Base-by-base conservation (phyloP, 2,113 vertebrate genomes). In the Danionella cerebrum region DNA sequence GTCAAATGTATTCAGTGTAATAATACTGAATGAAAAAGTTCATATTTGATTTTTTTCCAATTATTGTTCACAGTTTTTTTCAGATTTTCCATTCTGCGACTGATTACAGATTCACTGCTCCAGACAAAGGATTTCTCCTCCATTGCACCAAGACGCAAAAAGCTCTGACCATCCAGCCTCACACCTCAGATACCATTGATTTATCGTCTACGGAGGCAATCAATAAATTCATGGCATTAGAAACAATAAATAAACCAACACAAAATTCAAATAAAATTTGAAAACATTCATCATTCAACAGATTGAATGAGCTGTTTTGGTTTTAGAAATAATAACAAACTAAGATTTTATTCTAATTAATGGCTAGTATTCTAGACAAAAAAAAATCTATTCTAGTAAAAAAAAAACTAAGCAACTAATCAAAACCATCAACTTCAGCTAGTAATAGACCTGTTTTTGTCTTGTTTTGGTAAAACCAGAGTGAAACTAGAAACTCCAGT, bases 41-140 rank as follows among this genome's bases (percentile, higher is more conserved):
- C n/a, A n/a, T n/a, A n/a, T n/a, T n/a, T n/a, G n/a, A n/a, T n/a
- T n/a, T n/a, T n/a, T n/a, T n/a, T n/a, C n/a, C n/a, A n/a, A n/a
- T n/a, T n/a, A n/a, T n/a, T n/a, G n/a, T n/a, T n/a, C n/a, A 25
- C 5, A 59, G 22, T n/a, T 11, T 2, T 16, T 1, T 53, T 53
- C 16, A 45, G 41, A 22, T 41, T 41, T 39, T 5, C 11, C 64
- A 13, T 33, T 55, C 25, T 57, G 52, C 29, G n/a, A n/a, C 31
- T 41, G 54, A 39, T 48, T 58, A 58, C 31, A 2, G 54, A 69
- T 60, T 69, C 54, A 60, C 54, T 3, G 16, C 44, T 69, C 54
- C 75, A 72, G 14, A 73, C 22, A 74, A 54, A 69, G 67, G 54
- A 47, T 50, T 67, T 47, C 29, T 41, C 52, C 27, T 35, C 29